Evolutionary conservation across 1,140 invertebrate genomes (phyloP).

Genomic region (Tribolium madens): DNA sequence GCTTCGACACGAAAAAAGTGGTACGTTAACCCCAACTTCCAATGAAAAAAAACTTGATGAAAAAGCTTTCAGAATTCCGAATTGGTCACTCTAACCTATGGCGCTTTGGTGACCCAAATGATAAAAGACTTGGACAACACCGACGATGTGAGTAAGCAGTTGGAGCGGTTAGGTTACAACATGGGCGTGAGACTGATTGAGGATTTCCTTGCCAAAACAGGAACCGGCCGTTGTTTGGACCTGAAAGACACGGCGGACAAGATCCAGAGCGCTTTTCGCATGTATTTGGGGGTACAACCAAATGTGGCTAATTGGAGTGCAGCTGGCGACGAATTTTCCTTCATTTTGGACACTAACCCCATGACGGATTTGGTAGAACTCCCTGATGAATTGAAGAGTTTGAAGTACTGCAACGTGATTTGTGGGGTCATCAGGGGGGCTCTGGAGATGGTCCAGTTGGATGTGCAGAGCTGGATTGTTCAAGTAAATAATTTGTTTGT

Average conservation of each 20-base stretch:
- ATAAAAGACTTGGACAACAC: slow-evolving; percentile 97
- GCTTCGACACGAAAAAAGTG: slow-evolving; percentile 69
- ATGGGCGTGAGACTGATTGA: slow-evolving; percentile 98
- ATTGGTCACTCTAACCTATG: slow-evolving; percentile 97
- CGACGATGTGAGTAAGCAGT: slow-evolving; percentile 95
- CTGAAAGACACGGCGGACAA: slow-evolving; percentile 98
- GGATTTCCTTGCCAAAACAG: slow-evolving; percentile 95
- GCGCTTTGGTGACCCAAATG: slow-evolving; percentile 95
- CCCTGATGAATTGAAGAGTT: slow-evolving; percentile 88
- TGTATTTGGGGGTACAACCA: slow-evolving; percentile 93
- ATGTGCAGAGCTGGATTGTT: slow-evolving; percentile 84
- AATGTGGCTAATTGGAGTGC: slow-evolving; percentile 94
- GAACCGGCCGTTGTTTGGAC: slow-evolving; percentile 91
- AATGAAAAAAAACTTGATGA: no score
- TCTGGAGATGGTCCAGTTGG: slow-evolving; percentile 94
- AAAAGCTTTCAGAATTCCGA: slow-evolving; percentile 97
- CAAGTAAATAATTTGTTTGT: no score
- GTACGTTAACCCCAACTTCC: slow-evolving; percentile 59
- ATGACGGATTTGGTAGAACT: slow-evolving; percentile 99
- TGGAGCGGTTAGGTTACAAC: slow-evolving; percentile 96
- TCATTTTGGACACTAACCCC: slow-evolving; percentile 95
- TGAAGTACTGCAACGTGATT: slow-evolving; percentile 96
- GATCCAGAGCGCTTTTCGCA: slow-evolving; percentile 85
- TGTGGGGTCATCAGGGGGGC: slow-evolving; percentile 95
- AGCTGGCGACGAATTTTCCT: slow-evolving; percentile 95